Evolutionary conservation across 2,888 invertebrate genomes (phyloP).

Genomic region (Chesias legatella): DNA sequence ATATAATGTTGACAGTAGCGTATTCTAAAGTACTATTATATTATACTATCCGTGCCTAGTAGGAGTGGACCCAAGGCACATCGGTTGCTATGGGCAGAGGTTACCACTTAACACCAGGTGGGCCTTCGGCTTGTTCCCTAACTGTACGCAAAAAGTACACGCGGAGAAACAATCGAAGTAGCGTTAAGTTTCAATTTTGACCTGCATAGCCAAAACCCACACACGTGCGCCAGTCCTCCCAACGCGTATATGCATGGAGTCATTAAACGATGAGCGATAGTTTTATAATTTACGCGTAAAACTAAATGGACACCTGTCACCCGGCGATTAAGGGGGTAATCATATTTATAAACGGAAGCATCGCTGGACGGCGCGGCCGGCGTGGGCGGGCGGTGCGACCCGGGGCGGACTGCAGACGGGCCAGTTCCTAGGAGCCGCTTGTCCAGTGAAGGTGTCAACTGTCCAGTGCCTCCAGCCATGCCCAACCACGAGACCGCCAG

Average conservation of each 20-base stretch:
- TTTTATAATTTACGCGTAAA: slow-evolving; percentile 23
- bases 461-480: slow-evolving; percentile 47
- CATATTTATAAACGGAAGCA: slow-evolving; percentile 62
- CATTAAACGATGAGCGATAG: slow-evolving; percentile 1
- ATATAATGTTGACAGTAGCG: too few species aligned
- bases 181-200: too few species aligned
- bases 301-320: slow-evolving; percentile 43
- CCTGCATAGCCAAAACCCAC: too few species aligned
- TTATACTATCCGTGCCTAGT: too few species aligned
- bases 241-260: not conserved
- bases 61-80: too few species aligned
- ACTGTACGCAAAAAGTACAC: too few species aligned
- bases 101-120: too few species aligned
- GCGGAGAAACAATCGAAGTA: too few species aligned
- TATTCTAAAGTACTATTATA: too few species aligned
- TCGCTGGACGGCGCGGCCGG: slow-evolving; percentile 48
- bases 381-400: slow-evolving; percentile 46
- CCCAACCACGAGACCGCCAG: slow-evolving; percentile 83
- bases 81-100: too few species aligned
- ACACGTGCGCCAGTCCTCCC: too few species aligned
- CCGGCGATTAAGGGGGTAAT: slow-evolving; percentile 46
- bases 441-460: slow-evolving; percentile 57
- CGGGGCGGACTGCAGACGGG: slow-evolving; percentile 41
- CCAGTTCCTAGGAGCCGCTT: slow-evolving; percentile 62
- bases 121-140: too few species aligned